Base-by-base conservation (phyloP, 92 coral and sea anemone species). In the Porites rus region DNA sequence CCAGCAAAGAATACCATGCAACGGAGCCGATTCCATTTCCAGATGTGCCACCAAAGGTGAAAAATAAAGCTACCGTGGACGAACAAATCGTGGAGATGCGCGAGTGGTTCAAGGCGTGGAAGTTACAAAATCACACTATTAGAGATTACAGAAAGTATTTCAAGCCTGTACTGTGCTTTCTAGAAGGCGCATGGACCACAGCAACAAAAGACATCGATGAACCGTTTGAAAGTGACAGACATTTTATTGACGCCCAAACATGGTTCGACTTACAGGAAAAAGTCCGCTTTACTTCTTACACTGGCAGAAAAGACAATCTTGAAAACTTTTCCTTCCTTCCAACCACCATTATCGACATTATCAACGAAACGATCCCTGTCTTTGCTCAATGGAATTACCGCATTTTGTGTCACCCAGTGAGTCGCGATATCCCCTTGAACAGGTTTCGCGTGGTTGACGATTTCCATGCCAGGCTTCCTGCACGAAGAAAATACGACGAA, bases 201-300 rank as follows among this genome's bases (percentile, higher is more conserved):
- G 81, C 87, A 12, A 79, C 92, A 10, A 74, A 86, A 76, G 95
- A 86, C 25, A 92, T 96, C 77, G 98, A 96, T 20, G 98, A 96
- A 69, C 98, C 98, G 0, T 96, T 96, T 72, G 98, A 92, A 65
- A 96, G 98, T 59, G 98, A 96, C 82, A 81, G 98, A 9, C 98
- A 96, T 82, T 96, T 96, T 51, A 90, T 96, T 16, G 98, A 96
- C 87, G 98, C 98, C 1, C 72, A 67, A 13, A 87, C 92, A 65
- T 96, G 98, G 98, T 94, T 94, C 70, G 98, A 96, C 71, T 74
- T 96, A 46, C 98, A 96, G 64, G 98, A 94, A 70, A 96, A 96
- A 88, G 86, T 96, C 60, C 94, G 98, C 61, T 96, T 96, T 86
- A 96, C 98, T 24, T 94, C 98, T 3, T 96, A 96, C 81, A 86